phyloP scores from a whole-genome alignment of 2,888 invertebrate species.

The Tetropium fuscum region DNA sequence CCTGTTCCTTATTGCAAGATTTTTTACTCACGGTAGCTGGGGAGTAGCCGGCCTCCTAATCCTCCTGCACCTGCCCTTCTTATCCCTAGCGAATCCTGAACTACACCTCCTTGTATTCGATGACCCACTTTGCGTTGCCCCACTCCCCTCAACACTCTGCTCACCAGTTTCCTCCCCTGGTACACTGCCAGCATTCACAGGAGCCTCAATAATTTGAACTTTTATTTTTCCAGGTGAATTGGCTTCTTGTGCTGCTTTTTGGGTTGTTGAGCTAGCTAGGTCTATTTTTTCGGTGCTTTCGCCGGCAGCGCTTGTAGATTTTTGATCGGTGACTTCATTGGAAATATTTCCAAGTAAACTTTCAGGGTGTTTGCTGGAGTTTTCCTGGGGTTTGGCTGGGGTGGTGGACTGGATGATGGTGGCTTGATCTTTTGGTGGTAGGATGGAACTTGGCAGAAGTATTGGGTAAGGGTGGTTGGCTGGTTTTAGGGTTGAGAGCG shows the following conservation, averaged over 20 bases:
- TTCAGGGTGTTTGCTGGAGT: background rate
- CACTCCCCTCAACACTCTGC: slow-evolving; percentile 18
- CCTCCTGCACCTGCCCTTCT: slow-evolving; percentile 62
- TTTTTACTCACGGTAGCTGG: slow-evolving; percentile 42
- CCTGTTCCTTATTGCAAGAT: background rate
- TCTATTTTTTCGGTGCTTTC: background rate
- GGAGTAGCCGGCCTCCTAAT: slow-evolving; percentile 52
- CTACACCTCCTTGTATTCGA: slow-evolving; percentile 55
- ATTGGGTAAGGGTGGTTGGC: slow-evolving; percentile 20
- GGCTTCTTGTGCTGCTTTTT: slow-evolving; percentile 23
- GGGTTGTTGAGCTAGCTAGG: background rate
- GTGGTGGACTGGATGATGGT: slow-evolving; percentile 16
- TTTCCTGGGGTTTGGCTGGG: background rate
- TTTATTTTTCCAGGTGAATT: slow-evolving; percentile 53
- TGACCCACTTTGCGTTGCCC: slow-evolving; percentile 51
- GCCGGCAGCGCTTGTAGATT: background rate
- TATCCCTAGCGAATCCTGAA: slow-evolving; percentile 59
- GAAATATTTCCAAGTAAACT: background rate
- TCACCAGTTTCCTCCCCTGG: slow-evolving; percentile 40
- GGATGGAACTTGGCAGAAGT: slow-evolving; percentile 17
- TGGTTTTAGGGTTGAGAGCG: slow-evolving; percentile 16
- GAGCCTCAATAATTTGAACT: slow-evolving; percentile 52
- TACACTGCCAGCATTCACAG: slow-evolving; percentile 30
- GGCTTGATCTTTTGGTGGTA: slow-evolving; percentile 22
- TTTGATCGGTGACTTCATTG: background rate